phyloP scores from a whole-genome alignment of 2,888 invertebrate genomes.

The Biston betularia region DNA sequence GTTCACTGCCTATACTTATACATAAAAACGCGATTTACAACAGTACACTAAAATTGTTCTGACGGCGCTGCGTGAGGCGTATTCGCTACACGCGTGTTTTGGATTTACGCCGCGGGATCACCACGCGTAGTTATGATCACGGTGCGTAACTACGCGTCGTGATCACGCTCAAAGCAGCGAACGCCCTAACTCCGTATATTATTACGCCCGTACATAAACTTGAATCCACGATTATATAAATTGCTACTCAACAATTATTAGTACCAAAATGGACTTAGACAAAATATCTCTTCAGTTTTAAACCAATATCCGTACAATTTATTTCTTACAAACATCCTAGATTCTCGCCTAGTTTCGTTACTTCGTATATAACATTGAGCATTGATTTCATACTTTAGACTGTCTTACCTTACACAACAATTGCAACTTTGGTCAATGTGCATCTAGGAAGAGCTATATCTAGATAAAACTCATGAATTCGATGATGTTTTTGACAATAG shows the following conservation, averaged over 20 bases:
- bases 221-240: neutral
- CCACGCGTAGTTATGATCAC: no score
- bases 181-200: neutral
- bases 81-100: no score
- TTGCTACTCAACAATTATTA: neutral
- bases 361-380: conserved; percentile 21
- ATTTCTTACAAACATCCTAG: conserved; percentile 3
- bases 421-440: neutral
- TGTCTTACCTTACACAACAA: neutral
- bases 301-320: neutral
- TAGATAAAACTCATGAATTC: no score
- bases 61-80: no score
- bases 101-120: no score
- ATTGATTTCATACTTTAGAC: neutral
- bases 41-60: no score
- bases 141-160: no score
- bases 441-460: no score
- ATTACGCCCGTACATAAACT: neutral
- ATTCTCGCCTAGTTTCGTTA: conserved; percentile 14
- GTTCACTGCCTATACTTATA: no score
- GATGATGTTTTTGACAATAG: no score
- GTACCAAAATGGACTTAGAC: conserved; percentile 7
- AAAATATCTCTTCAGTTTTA: conserved; percentile 1
- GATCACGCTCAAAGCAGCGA: no score
- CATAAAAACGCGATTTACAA: no score